phyloP scores from a whole-genome alignment of 2,113 vertebrate species.

The Elaphurus davidianus region DNA sequence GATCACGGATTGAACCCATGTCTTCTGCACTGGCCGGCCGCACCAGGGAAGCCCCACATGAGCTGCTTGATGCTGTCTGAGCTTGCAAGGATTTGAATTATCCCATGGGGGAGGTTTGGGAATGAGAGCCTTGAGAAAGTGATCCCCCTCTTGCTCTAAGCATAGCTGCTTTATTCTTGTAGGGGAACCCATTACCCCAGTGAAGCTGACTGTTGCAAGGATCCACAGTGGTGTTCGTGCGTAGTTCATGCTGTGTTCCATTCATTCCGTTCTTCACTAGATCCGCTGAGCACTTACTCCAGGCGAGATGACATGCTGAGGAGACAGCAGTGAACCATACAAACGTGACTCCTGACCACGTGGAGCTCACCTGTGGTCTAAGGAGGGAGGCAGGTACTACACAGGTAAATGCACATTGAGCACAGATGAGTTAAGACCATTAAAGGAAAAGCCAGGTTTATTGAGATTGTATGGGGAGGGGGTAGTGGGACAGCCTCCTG shows the following conservation, averaged over 20 bases:
- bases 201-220: background rate
- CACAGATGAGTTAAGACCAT: background rate
- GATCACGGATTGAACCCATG: background rate
- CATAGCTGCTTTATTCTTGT: background rate
- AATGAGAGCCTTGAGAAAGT: background rate
- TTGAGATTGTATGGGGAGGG: background rate
- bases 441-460: background rate
- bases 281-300: background rate
- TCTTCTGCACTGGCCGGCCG: background rate
- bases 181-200: background rate
- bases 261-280: background rate
- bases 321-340: background rate
- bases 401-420: background rate
- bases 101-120: background rate
- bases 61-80: background rate
- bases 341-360: background rate
- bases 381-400: background rate
- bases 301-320: background rate
- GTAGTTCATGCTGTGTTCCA: background rate
- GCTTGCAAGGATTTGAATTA: background rate
- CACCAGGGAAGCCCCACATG: background rate
- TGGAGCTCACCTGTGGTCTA: background rate
- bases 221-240: too few species aligned
- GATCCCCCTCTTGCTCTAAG: background rate
- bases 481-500: background rate